phyloP scores from a whole-genome alignment of 2,888 invertebrate species.

The Acrocyrtus sp. region DNA sequence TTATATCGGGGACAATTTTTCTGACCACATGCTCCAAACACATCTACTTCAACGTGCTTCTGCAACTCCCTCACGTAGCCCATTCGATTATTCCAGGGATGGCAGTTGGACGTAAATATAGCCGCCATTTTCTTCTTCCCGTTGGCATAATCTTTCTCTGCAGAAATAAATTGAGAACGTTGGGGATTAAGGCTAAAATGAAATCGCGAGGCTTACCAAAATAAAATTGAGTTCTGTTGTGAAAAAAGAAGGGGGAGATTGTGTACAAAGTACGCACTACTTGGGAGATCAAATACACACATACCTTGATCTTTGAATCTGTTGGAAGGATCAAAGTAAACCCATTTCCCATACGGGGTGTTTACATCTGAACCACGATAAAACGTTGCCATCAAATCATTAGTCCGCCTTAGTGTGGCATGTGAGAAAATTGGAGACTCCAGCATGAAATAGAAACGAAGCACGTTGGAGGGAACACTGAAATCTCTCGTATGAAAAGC shows the following conservation, averaged over 20 bases:
- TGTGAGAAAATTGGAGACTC: slow-evolving; percentile 58
- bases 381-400: slow-evolving; percentile 56
- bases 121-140: slow-evolving; percentile 60
- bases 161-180: background rate
- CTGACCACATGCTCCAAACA: slow-evolving; percentile 90
- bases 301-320: slow-evolving; percentile 48
- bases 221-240: background rate
- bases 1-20: slow-evolving; percentile 76
- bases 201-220: background rate
- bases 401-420: slow-evolving; percentile 32
- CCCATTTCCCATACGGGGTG: slow-evolving; percentile 57
- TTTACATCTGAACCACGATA: slow-evolving; percentile 55
- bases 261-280: too few species aligned
- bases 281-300: too few species aligned
- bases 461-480: slow-evolving; percentile 42
- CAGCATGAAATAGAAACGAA: slow-evolving; percentile 58
- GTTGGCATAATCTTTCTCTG: slow-evolving; percentile 51
- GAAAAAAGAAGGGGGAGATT: background rate
- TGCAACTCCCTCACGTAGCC: slow-evolving; percentile 87
- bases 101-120: slow-evolving; percentile 60
- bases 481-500: slow-evolving; percentile 51
- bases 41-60: slow-evolving; percentile 88
- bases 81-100: slow-evolving; percentile 69
- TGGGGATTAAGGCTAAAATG: background rate
- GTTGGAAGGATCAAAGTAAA: slow-evolving; percentile 46